Conservation (phyloP, 2,888 invertebrate species). For the Busseola fusca region DNA sequence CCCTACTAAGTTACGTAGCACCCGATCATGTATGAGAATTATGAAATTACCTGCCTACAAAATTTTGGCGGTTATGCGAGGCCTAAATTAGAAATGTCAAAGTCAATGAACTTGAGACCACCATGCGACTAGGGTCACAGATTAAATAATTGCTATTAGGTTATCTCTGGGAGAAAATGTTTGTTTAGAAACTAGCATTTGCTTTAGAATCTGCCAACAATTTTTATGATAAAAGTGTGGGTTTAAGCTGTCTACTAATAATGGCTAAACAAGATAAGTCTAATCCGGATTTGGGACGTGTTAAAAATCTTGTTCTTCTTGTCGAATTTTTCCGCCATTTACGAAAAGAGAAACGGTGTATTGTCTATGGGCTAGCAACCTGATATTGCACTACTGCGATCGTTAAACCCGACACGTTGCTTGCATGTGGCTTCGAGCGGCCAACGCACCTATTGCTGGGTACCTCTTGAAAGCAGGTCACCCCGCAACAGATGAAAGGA, state of each 20-base stretch:
- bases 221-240: conserved; percentile 25
- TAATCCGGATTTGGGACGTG: conserved; percentile 13
- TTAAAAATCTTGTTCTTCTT: conserved; percentile 17
- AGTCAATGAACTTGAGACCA: conserved; percentile 71
- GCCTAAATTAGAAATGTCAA: conserved; percentile 76
- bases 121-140: conserved; percentile 63
- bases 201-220: conserved; percentile 19
- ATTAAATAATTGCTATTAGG: conserved; percentile 60
- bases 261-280: conserved; percentile 4
- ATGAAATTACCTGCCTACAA: conserved; percentile 34
- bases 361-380: conserved; percentile 31
- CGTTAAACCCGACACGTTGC: conserved; percentile 35
- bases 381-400: conserved; percentile 40
- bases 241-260: conserved; percentile 25
- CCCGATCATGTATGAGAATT: conserved; percentile 44
- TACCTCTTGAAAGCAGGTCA: conserved; percentile 46
- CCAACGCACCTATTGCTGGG: conserved; percentile 32
- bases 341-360: conserved; percentile 34
- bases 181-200: conserved; percentile 50
- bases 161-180: conserved; percentile 58
- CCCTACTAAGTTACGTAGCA: conserved; percentile 60
- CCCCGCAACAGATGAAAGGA: conserved; percentile 15
- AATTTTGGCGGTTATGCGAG: conserved; percentile 62
- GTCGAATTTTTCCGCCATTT: conserved; percentile 20
- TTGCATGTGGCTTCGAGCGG: conserved; percentile 36